Conservation (phyloP, 1,140 invertebrate genomes). For the Theocolax elegans region DNA sequence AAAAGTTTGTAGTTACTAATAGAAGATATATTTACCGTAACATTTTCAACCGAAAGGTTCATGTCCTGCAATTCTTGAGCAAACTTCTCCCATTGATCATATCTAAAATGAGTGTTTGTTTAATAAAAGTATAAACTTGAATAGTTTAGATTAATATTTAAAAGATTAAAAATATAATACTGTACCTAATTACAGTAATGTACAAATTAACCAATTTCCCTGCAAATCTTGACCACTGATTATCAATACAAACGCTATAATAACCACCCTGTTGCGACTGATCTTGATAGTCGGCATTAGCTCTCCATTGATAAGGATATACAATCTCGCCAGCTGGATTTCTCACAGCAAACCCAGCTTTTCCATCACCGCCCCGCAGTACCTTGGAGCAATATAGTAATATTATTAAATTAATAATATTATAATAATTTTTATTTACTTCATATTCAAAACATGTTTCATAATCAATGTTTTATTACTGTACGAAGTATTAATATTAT, state of each 20-base stretch:
- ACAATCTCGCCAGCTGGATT: constrained; percentile 86
- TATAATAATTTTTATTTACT: no score
- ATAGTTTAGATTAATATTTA: not conserved
- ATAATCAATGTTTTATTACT: no score
- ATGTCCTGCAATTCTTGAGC: constrained; percentile 88
- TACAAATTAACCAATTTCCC: constrained; percentile 94
- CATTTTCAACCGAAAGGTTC: constrained; percentile 89
- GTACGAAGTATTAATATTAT: no score
- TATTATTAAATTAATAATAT: no score
- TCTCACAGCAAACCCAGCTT: constrained; percentile 90
- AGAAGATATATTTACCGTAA: constrained; percentile 78
- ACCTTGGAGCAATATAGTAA: constrained; percentile 71
- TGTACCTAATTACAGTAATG: constrained; percentile 86
- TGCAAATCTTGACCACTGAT: constrained; percentile 92
- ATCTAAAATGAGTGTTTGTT: constrained; percentile 65
- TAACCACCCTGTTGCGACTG: constrained; percentile 82
- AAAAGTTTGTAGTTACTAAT: constrained; percentile 12
- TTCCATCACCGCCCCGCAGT: constrained; percentile 89
- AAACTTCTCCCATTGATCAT: constrained; percentile 94
- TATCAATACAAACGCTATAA: constrained; percentile 95
- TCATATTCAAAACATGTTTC: no score
- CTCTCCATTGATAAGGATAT: constrained; percentile 89
- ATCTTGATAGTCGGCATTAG: constrained; percentile 89
- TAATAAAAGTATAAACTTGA: not conserved
- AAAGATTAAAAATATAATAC: no score